Conservation (phyloP, 2,113 vertebrate genomes). For the Periophthalmodon schlosseri region DNA sequence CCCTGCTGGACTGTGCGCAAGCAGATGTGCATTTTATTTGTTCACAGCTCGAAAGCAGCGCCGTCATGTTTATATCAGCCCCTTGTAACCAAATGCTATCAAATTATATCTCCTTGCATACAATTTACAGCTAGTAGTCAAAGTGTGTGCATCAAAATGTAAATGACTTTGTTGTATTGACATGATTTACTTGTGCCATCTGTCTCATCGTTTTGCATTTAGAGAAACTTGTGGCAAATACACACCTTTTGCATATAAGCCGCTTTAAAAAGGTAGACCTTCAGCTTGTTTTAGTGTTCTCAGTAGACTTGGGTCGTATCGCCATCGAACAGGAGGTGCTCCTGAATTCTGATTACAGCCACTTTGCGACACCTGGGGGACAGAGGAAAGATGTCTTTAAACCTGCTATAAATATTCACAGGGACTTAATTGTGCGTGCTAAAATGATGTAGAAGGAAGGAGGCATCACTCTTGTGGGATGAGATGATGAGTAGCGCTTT, state of each 20-base stretch:
- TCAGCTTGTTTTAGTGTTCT: constrained; percentile 62
- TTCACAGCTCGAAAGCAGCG: neutral
- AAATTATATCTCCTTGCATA: constrained; percentile 3
- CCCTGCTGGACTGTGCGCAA: constrained; percentile 28
- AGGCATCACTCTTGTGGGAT: constrained; percentile 59
- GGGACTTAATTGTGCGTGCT: constrained; percentile 76
- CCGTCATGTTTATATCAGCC: constrained; percentile 11
- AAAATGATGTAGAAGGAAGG: constrained; percentile 69
- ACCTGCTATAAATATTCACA: constrained; percentile 79
- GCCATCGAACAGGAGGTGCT: constrained; percentile 57
- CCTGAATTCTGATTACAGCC: constrained; percentile 77
- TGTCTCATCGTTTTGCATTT: constrained; percentile 20
- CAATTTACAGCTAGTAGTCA: constrained; percentile 13
- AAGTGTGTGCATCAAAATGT: constrained; percentile 14
- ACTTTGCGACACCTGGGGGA: constrained; percentile 79
- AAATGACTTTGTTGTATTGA: constrained; percentile 15
- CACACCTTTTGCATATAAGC: neutral
- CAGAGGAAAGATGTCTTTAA: constrained; percentile 67
- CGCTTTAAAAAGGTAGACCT: constrained; percentile 21
- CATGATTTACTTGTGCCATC: constrained; percentile 13
- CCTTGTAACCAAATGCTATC: neutral
- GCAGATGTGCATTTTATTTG: constrained; percentile 25
- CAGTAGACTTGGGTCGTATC: constrained; percentile 62
- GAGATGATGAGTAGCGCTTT: constrained; percentile 34
- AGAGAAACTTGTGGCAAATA: constrained; percentile 7